Conservation (phyloP, 2,113 vertebrate species). For the Thunnus maccoyii region DNA sequence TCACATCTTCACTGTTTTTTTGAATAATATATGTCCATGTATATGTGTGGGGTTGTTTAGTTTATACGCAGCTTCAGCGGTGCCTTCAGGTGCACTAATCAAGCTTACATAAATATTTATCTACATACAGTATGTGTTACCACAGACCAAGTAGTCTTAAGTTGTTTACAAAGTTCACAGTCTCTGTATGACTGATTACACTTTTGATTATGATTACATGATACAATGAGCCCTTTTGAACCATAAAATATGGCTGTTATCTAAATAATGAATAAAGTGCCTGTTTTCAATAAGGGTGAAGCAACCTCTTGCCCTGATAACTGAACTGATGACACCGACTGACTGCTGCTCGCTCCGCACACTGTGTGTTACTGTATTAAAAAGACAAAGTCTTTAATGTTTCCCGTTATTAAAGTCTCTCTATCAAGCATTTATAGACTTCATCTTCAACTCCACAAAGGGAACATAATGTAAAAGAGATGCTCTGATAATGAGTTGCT, state of each 20-base stretch:
- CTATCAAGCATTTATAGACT: slow-evolving; percentile 21
- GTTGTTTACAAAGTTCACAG: slow-evolving; percentile 2
- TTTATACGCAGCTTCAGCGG: neutral
- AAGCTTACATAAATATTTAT: slow-evolving; percentile 30
- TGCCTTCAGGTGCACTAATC: neutral
- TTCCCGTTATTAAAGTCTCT: slow-evolving; percentile 30
- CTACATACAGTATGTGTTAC: neutral
- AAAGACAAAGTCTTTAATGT: slow-evolving; percentile 14
- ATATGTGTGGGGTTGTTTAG: neutral
- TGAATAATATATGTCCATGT: neutral
- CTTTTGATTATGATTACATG: slow-evolving; percentile 17
- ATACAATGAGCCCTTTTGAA: slow-evolving; percentile 34
- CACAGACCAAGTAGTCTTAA: neutral
- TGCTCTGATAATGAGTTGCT: slow-evolving; percentile 19
- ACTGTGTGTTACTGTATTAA: slow-evolving; percentile 3
- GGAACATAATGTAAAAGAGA: slow-evolving; percentile 40
- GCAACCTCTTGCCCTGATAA: neutral
- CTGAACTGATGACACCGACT: slow-evolving; percentile 13
- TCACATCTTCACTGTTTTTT: slow-evolving; percentile 2
- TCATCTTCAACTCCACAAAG: slow-evolving; percentile 12
- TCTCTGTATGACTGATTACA: slow-evolving; percentile 18
- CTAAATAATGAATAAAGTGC: slow-evolving; percentile 60
- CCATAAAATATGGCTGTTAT: slow-evolving; percentile 30
- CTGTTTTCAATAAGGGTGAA: slow-evolving; percentile 30
- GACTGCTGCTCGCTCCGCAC: neutral